Conservation (phyloP, 2,113 vertebrate species). For the Hippocampus abdominalis region DNA sequence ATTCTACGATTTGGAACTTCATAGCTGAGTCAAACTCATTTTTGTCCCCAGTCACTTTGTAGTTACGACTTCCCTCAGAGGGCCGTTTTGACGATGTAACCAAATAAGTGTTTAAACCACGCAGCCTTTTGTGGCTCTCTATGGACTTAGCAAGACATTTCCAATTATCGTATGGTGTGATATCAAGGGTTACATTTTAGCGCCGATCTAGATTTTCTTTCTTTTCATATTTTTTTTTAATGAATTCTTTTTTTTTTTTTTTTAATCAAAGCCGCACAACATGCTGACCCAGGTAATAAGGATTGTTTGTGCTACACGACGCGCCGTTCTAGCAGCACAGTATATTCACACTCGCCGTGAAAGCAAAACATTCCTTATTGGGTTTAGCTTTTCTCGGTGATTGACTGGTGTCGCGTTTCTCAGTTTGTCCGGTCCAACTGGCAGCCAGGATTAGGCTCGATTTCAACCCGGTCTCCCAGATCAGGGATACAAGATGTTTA, state of each 20-base stretch:
- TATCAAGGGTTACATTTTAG: too few species aligned
- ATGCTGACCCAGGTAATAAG: background rate
- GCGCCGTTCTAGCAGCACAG: background rate
- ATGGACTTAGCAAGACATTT: too few species aligned
- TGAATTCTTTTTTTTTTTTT: background rate
- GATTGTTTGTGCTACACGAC: background rate
- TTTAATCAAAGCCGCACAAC: background rate
- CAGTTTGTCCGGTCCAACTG: constrained; percentile 6
- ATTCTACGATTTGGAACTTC: too few species aligned
- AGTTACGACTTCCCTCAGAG: too few species aligned
- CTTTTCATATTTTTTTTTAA: background rate
- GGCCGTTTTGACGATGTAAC: too few species aligned
- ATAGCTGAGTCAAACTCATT: too few species aligned
- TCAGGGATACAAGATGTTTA: constrained; percentile 6
- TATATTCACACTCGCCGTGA: constrained; percentile 3
- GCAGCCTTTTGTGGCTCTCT: too few species aligned
- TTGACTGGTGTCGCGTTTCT: constrained; percentile 16
- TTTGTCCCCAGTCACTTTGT: too few species aligned
- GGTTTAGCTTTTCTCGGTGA: constrained; percentile 15
- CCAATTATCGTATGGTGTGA: too few species aligned
- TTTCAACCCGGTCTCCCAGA: constrained; percentile 2
- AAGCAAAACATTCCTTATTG: constrained; percentile 2
- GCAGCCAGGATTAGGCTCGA: constrained; percentile 17
- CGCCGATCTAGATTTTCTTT: background rate
- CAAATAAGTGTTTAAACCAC: too few species aligned